Evolutionary conservation across 2,113 vertebrate genomes (phyloP), one percentile per base, ranked within the genome.

Genomic region (Brienomyrus brachyistius): DNA sequence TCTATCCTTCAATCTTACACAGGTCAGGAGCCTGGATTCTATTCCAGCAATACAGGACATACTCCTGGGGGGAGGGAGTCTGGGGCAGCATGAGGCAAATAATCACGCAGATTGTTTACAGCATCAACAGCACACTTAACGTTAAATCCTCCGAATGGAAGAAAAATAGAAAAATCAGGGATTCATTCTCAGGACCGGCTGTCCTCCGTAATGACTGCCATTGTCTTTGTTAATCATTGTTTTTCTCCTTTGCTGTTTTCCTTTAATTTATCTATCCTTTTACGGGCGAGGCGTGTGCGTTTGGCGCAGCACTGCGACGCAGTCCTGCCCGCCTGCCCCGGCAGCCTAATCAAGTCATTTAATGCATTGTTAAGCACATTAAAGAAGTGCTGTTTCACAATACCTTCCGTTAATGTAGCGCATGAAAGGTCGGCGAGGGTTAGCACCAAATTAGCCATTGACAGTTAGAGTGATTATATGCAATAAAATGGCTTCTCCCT

Each of bases 351-450:
- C 91, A 93, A 90, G 87, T 91, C 80, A 94, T 96, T 95, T 93
- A 94, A 93, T 91, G 94, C 94, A 92, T 94, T 95, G 93, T 95
- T 94, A 94, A 92, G 59, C 94, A 92, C 92, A 92, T 94, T 94
- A 94, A 93, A 93, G 92, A 91, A 89, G 10, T 54, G 86, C 87
- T 84, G 91, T 92, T 90, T 90, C 93, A 90, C 93, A 92, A 92
- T 91, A 90, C 91, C 91, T 92, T 89, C 54, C 47, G 90, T 92
- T 94, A 93, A 95, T 95, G 94, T 93, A 90, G 92, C 52, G 54
- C 89, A 91, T 83, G 92, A 90, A 93, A 91, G 89, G 92, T 92
- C 92, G 90, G 45, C 10, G 90, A 91, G 92, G 92, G 93, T 94
- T 93, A 92, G 74, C 51, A 27, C 62, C 86, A 94, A 95, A 94